Base-by-base conservation (phyloP, 1,140 invertebrate genomes). In the Pseudomyrmex dendroicus region DNA sequence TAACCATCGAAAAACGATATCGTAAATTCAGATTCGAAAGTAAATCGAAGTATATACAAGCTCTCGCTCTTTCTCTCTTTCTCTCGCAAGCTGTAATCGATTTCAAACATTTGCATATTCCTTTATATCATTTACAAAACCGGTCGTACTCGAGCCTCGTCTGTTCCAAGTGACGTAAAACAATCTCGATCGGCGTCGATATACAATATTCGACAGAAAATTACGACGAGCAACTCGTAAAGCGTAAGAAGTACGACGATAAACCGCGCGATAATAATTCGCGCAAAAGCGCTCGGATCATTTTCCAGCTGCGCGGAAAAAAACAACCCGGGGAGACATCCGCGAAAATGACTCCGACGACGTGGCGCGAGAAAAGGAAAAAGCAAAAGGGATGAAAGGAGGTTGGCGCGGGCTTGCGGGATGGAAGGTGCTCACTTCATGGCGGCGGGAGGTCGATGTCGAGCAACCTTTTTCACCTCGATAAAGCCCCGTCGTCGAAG, bases 391-490 rank as follows among this genome's bases (percentile, higher is more conserved):
- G 35, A 35, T 35, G 35, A 0, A 35, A 62, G 57, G 46, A 48
- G 17, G 63, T 44, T 15, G 54, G 17, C 17, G 56, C 35, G 48
- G 10, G 52, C 15, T 12, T 68, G 50, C 44, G 59, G 61, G 76
- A 78, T 48, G 66, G 57, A 64, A 50, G 67, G 80, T 67, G 82
- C 72, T 85, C 84, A 86, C 68, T 76, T 63, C 64, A 66, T 74
- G 54, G 74, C 59, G 66, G 78, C 73, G 48, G 61, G 74, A 88
- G 89, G 89, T 92, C 85, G 89, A 84, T 84, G 90, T 88, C 85
- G 89, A 89, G 87, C 89, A 89, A 91, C 90, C 89, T 92, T 91
- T 92, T 92, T 92, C 90, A 91, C 90, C 91, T 91, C 87, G 89
- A 88, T 90, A 91, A 92, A 91, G 88, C 88, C 90, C 87, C 89